Conservation (phyloP, 1,140 invertebrate genomes). For the Calycopis cecrops region DNA sequence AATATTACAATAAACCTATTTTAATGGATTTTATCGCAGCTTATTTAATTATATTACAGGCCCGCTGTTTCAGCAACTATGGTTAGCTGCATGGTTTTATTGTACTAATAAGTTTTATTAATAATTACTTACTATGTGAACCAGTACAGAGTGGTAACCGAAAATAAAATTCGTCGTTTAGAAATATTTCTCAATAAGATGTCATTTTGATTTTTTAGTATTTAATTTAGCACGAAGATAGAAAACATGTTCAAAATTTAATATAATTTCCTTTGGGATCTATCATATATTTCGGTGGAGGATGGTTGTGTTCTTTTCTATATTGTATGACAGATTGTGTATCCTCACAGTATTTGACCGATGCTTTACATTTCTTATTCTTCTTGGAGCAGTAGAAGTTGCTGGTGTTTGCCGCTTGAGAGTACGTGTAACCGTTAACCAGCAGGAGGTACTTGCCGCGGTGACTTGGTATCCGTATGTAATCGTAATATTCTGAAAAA, state of each 20-base stretch:
- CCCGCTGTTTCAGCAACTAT: no score
- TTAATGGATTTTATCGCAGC: no score
- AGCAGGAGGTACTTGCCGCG: constrained; percentile 29
- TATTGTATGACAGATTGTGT: not conserved
- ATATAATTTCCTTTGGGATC: constrained; percentile 23
- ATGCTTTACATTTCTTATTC: constrained; percentile 22
- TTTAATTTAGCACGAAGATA: not conserved
- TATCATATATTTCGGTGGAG: constrained; percentile 25
- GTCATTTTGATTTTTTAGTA: no score
- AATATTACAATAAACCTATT: no score
- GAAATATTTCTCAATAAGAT: no score
- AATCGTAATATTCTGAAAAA: constrained; percentile 19
- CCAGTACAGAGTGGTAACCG: no score
- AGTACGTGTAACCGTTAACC: constrained; percentile 30
- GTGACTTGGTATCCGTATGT: constrained; percentile 26
- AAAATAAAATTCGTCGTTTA: no score
- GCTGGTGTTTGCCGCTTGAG: constrained; percentile 10
- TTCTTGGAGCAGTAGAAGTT: constrained; percentile 36
- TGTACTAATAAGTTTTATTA: no score
- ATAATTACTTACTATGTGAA: no score
- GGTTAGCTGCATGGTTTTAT: no score
- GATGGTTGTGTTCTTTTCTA: constrained; percentile 8
- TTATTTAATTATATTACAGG: no score
- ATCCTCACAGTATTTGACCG: constrained; percentile 17
- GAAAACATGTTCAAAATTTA: constrained; percentile 26